Base-by-base conservation (phyloP, 2,797 vertebrate genomes). In the Thaleichthys pacificus region DNA sequence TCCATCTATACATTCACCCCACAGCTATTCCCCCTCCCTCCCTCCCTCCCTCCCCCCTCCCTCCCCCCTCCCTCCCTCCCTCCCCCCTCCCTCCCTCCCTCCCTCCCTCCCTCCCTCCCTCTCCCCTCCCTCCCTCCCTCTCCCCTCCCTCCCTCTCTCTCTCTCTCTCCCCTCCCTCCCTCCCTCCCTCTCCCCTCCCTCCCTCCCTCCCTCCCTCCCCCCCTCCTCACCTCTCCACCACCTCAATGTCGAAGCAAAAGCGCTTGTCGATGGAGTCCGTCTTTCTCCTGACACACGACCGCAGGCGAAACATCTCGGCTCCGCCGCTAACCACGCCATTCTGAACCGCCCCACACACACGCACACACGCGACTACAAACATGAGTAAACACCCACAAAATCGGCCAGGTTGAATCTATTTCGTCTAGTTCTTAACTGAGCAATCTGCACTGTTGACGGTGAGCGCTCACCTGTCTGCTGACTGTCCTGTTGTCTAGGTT, bases 211-310 rank as follows among this genome's bases (percentile, higher is more conserved):
- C 2, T 32, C 61, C 12, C 14, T 9, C 61, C 1, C 0, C 7
- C 70, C 95, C n/a, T n/a, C n/a, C n/a, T 92, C 83, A 98, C 97
- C 97, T 97, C 88, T 99, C 97, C 56, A 95, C 91, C 32, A 99
- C 97, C 94, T 99, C 97, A 22, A 99, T 96, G 89, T 99, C 97
- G 0, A 99, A 98, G 88, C 97, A 99, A 93, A 99, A 99, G 49
- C 97, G 95, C 60, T 99, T 99, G 91, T 99, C 97, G 74, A 99
- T 99, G 15, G 97, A 99, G 78, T 99, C 97, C 0, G 96, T 98
- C 88, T 98, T 98, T 81, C 97, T 93, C 51, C 97, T 90, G 83
- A 99, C 97, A 80, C 97, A 99, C 1, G 97, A 97, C 82, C 96
- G 97, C 76, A 99, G 89, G 82, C 92, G 95, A 87, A 97, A 97